Percentiles rank a stretch among this genome's conserved stretches.
These are phyloP conservation scores for Helobdella robusta DNA, from an alignment of 2,888 invertebrate genomes.

Conservation along the genomic window DNA sequence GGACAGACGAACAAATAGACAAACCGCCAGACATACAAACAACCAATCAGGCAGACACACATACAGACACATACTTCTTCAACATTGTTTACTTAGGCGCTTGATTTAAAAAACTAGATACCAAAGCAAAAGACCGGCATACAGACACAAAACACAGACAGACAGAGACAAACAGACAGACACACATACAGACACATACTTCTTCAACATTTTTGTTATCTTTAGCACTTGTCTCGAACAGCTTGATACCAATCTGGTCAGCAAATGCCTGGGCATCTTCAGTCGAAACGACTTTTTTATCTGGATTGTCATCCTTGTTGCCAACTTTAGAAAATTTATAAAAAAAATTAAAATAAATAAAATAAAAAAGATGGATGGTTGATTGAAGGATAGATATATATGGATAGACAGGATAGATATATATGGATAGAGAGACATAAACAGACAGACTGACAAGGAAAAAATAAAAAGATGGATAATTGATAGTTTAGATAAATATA, in stretches of 20 bases:
- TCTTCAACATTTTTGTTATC: constrained; percentile 98
- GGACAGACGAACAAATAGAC: too few relatives aligned
- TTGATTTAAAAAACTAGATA: neutral
- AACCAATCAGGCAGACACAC: too few relatives aligned
- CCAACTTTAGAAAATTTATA: constrained; percentile 40
- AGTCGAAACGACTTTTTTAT: constrained; percentile 78
- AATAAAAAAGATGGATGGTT: too few relatives aligned
- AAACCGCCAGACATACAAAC: too few relatives aligned
- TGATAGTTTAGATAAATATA: too few relatives aligned
- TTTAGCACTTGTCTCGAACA: constrained; percentile 97
- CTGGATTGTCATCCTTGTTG: constrained; percentile 49
- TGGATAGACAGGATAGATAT: too few relatives aligned
- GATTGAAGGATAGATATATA: too few relatives aligned
- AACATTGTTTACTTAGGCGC: neutral
- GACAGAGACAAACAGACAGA: neutral
- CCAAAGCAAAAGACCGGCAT: too few relatives aligned
- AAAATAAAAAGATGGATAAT: too few relatives aligned
- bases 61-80: too few relatives aligned
- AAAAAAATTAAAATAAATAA: neutral
- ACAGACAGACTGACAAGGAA: too few relatives aligned
- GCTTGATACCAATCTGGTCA: constrained; percentile 87
- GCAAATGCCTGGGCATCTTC: constrained; percentile 95
- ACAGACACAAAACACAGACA: neutral
- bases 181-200: constrained; percentile 36
- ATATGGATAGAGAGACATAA: too few relatives aligned